Percentiles rank a stretch among this genome's conserved stretches.
phyloP scores from a whole-genome alignment of 2,888 invertebrate species.

The Erebia palarica region DNA sequence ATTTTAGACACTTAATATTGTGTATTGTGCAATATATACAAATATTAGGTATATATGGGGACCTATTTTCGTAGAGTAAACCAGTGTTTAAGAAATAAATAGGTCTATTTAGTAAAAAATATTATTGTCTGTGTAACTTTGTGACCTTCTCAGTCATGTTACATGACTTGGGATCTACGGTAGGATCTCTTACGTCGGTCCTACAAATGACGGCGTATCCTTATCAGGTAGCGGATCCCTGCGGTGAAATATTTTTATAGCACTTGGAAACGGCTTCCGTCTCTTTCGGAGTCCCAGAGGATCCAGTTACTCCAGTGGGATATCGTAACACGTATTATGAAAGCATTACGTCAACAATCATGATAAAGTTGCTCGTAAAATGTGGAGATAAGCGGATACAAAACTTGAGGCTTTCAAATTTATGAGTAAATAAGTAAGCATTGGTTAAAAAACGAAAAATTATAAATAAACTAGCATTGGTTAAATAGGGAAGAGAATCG shows the following conservation, averaged over 20 bases:
- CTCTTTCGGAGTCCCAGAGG: constrained; percentile 57
- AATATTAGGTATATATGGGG: no score
- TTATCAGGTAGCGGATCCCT: constrained; percentile 72
- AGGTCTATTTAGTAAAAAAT: background rate
- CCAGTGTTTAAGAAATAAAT: background rate
- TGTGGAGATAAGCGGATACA: constrained; percentile 21
- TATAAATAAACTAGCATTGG: background rate
- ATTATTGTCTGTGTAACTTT: background rate
- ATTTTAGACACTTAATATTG: no score
- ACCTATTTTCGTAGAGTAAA: no score
- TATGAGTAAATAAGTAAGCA: background rate
- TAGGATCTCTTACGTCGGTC: constrained; percentile 54
- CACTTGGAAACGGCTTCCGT: constrained; percentile 70
- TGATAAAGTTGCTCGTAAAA: constrained; percentile 39
- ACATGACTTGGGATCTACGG: background rate
- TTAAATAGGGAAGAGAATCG: no score
- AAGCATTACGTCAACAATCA: constrained; percentile 59
- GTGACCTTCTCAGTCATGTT: background rate
- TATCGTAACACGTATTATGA: constrained; percentile 52
- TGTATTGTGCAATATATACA: no score
- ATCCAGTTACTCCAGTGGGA: constrained; percentile 67
- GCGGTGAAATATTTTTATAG: constrained; percentile 77
- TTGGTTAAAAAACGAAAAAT: background rate
- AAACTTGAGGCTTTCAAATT: background rate
- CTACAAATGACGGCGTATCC: constrained; percentile 12